These are phyloP conservation scores for Lycopodina hypogea DNA, from an alignment of 37 sponge, comb jelly and placozoan genomes.

Conservation along the genomic window DNA sequence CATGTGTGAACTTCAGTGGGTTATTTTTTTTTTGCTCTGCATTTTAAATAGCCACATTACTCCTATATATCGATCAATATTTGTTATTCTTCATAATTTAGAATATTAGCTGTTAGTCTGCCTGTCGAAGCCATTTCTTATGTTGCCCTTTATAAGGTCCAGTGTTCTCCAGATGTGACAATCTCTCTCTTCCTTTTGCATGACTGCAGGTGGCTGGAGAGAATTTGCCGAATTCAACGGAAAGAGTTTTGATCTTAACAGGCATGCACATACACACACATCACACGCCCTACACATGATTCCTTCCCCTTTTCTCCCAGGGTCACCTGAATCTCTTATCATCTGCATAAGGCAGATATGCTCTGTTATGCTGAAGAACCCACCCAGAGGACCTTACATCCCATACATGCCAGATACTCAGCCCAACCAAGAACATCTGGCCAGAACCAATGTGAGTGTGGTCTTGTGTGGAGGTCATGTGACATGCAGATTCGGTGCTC, in stretches of 20 bases:
- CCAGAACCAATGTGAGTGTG: conserved; percentile 41
- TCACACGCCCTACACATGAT: not conserved
- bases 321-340: conserved; percentile 52
- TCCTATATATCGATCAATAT: too few species aligned
- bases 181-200: not conserved
- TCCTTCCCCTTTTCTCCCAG: conserved; percentile 15
- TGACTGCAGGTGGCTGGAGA: conserved; percentile 71
- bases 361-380: conserved; percentile 75
- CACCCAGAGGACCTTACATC: conserved; percentile 67
- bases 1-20: too few species aligned
- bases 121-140: too few species aligned
- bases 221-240: conserved; percentile 82
- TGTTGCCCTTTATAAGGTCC: too few species aligned
- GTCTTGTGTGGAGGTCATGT: too few species aligned
- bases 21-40: not conserved
- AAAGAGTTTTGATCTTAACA: conserved; percentile 79
- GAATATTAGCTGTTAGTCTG: too few species aligned
- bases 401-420: conserved; percentile 64
- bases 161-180: too few species aligned
- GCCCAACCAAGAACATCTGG: conserved; percentile 63
- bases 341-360: conserved; percentile 68
- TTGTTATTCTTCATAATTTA: too few species aligned
- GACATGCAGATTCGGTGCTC: too few species aligned
- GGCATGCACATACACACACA: conserved; percentile 36
- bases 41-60: too few species aligned